Evolutionary conservation across 2,888 invertebrate species (phyloP).

Genomic region (Aricia artaxerxes): DNA sequence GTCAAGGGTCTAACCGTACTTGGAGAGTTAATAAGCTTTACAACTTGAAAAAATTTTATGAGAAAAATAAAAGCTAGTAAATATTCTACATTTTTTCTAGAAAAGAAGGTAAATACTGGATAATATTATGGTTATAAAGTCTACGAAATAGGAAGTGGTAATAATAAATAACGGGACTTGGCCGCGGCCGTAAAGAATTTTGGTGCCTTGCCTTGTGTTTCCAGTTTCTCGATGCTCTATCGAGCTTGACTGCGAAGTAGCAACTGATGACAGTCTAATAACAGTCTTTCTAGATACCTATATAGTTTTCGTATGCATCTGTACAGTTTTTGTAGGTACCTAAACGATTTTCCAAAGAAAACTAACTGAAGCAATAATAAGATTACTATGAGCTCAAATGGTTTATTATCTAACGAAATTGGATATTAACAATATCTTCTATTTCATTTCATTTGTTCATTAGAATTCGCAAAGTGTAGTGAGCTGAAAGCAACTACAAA

Average conservation of each 20-base stretch:
- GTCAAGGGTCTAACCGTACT: slow-evolving; percentile 16
- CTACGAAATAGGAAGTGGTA: not conserved
- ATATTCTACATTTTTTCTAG: not conserved
- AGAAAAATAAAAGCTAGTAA: slow-evolving; percentile 18
- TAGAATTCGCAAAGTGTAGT: not conserved
- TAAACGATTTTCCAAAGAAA: no score
- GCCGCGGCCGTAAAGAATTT: no score
- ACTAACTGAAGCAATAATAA: no score
- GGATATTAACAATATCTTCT: no score
- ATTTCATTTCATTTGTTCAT: not conserved
- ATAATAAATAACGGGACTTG: not conserved
- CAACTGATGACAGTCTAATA: no score
- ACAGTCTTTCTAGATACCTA: no score
- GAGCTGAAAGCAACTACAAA: not conserved
- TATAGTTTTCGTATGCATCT: no score
- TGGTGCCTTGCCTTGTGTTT: not conserved
- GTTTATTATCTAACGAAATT: no score
- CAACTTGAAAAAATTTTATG: slow-evolving; percentile 8
- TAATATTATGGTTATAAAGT: not conserved
- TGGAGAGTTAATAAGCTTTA: slow-evolving; percentile 11
- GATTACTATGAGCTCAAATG: no score
- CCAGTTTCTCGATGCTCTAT: no score
- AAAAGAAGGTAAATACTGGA: not conserved
- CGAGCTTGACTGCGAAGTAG: no score
- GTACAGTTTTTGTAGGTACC: no score